A percentile compares a stretch with the other conserved stretches of the same genome.
Evolutionary conservation across 2,797 vertebrate genomes (phyloP).

Genomic region (Gymnoscopelus microlampas): DNA sequence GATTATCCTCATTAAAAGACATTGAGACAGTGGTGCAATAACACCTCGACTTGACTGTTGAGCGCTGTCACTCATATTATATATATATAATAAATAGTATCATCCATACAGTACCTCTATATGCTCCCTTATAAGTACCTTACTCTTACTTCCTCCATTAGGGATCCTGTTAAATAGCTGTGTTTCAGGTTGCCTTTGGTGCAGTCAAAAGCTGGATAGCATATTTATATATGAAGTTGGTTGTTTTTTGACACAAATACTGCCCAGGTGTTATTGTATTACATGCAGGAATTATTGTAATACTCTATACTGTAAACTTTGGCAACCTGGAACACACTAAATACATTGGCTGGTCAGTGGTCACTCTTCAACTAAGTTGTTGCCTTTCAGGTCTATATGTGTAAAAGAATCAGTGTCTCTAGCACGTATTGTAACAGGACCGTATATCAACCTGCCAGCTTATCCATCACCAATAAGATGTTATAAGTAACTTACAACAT

Average conservation of each 20-base stretch:
- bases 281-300: not conserved
- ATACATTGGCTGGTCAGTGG: conserved; percentile 39
- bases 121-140: conserved; percentile 49
- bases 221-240: conserved; percentile 29
- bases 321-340: conserved; percentile 52
- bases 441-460: conserved; percentile 63
- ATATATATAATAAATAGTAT: conserved; percentile 47
- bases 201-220: conserved; percentile 29
- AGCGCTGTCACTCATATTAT: conserved; percentile 61
- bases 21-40: conserved; percentile 81
- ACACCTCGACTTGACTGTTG: conserved; percentile 75
- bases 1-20: conserved; percentile 76
- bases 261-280: not conserved
- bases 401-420: conserved; percentile 22
- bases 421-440: conserved; percentile 13
- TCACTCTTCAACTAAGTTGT: conserved; percentile 54
- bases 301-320: not conserved
- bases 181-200: conserved; percentile 55
- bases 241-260: conserved; percentile 15
- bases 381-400: conserved; percentile 53
- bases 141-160: conserved; percentile 64
- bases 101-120: conserved; percentile 63
- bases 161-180: conserved; percentile 58
- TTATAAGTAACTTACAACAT: conserved; percentile 71
- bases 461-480: conserved; percentile 68